Percentiles rank a stretch among this genome's conserved stretches.
phyloP scores from a whole-genome alignment of 2,888 invertebrate species.

The Euclidia mi region DNA sequence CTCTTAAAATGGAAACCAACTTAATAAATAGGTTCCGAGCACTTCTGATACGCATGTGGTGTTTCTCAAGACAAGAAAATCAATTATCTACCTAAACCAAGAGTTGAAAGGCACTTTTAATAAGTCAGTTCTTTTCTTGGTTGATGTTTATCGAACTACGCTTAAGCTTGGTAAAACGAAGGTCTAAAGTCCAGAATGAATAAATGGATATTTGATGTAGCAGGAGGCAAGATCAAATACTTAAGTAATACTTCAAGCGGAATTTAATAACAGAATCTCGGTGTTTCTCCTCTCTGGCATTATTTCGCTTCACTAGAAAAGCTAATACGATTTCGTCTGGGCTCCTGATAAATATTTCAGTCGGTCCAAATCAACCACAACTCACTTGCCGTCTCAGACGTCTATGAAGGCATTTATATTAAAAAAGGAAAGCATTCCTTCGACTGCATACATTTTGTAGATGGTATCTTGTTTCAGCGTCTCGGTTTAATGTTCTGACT shows the following conservation, averaged over 20 bases:
- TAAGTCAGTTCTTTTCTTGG: too few relatives aligned
- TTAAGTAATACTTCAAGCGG: constrained; percentile 5
- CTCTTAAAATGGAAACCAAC: too few relatives aligned
- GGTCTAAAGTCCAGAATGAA: too few relatives aligned
- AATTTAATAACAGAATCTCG: constrained; percentile 13
- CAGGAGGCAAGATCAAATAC: neutral
- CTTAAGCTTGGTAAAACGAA: too few relatives aligned
- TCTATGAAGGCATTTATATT: constrained; percentile 18
- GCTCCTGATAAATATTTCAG: constrained; percentile 26
- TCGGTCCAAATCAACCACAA: constrained; percentile 18
- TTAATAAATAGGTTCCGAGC: too few relatives aligned
- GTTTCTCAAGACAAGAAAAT: too few relatives aligned
- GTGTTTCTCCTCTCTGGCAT: neutral
- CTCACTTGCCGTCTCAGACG: constrained; percentile 10
- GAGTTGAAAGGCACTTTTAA: too few relatives aligned
- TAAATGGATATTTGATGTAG: neutral
- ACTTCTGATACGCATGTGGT: too few relatives aligned
- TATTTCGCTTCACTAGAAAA: constrained; percentile 13
- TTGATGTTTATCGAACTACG: too few relatives aligned
- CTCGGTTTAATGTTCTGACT: constrained; percentile 10
- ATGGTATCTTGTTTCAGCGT: constrained; percentile 21
- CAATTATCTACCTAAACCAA: too few relatives aligned
- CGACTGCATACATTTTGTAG: constrained; percentile 5
- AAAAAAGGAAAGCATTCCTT: constrained; percentile 4
- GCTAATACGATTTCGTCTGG: constrained; percentile 18